These are phyloP conservation scores for Manis pentadactyla DNA, from an alignment of 2,797 vertebrate species.

Conservation along the genomic window DNA sequence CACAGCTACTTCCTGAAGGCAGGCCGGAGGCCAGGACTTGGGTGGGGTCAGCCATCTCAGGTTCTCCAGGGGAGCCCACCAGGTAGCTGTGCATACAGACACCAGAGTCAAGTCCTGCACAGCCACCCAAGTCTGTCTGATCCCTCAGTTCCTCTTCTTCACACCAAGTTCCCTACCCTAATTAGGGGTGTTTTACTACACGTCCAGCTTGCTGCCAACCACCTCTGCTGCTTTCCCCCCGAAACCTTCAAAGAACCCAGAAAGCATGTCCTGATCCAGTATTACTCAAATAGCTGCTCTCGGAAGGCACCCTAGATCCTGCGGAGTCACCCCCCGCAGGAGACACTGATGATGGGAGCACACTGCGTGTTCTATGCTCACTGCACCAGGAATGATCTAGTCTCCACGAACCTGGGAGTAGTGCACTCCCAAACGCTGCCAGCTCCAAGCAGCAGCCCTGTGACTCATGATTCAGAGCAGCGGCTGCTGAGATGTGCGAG, in stretches of 20 bases:
- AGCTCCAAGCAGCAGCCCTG: not conserved
- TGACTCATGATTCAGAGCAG: not conserved
- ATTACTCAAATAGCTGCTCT: slow-evolving; percentile 12
- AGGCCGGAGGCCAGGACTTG: not conserved
- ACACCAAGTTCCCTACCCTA: not conserved
- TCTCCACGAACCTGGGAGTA: not conserved
- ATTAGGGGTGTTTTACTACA: not conserved
- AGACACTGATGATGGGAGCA: not conserved
- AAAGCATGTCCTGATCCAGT: not conserved
- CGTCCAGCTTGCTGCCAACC: not conserved
- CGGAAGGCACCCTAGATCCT: not conserved
- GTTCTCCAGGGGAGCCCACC: not conserved
- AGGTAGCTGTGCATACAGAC: not conserved
- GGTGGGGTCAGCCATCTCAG: not conserved
- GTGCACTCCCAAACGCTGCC: not conserved
- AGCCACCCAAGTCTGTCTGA: not conserved
- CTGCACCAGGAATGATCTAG: not conserved
- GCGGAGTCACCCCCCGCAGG: not conserved
- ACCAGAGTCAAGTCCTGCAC: not conserved
- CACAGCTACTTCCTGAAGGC: not conserved
- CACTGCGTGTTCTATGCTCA: not conserved
- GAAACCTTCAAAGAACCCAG: not conserved
- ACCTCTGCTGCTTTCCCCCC: not conserved
- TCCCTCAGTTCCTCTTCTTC: not conserved
- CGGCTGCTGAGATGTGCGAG: not conserved